A percentile compares a stretch with the other conserved stretches of the same genome.
These are phyloP conservation scores for Bhutanitis thaidina DNA, from an alignment of 2,888 invertebrate genomes.

Conservation along the genomic window DNA sequence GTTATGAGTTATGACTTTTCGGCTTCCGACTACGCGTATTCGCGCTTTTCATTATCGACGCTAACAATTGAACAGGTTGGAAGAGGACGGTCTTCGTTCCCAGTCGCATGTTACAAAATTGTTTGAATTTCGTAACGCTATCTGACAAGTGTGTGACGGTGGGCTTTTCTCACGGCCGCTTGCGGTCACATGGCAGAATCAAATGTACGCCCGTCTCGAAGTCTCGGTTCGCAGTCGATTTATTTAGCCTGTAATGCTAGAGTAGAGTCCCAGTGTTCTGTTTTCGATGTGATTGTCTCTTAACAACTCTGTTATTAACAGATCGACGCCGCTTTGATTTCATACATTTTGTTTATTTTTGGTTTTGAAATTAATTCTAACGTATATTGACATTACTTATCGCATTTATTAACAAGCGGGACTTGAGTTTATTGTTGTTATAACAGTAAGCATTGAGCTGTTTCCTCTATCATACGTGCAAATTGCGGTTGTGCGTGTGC, in stretches of 20 bases:
- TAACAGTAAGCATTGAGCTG: conserved; percentile 8
- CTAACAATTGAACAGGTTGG: conserved; percentile 31
- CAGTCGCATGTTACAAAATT: conserved; percentile 17
- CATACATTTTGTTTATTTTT: no score
- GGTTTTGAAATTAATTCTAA: no score
- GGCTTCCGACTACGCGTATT: conserved; percentile 15
- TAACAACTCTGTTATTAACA: no score
- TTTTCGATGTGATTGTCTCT: conserved; percentile 7
- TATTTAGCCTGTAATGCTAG: no score
- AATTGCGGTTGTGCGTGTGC: conserved; percentile 40
- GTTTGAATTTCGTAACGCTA: conserved; percentile 28
- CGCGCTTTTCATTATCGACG: conserved; percentile 34
- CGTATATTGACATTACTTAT: no score
- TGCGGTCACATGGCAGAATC: conserved; percentile 33
- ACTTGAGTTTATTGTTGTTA: no score
- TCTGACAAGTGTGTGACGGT: conserved; percentile 29
- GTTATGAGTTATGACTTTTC: no score
- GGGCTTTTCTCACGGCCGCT: conserved; percentile 42
- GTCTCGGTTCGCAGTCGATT: no score
- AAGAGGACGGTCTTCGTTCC: conserved; percentile 24
- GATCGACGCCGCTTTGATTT: no score
- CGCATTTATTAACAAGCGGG: no score
- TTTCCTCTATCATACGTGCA: conserved; percentile 35
- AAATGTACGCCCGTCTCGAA: not conserved
- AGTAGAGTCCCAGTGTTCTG: no score